Base-by-base conservation (phyloP, 2,888 invertebrate genomes). In the Steinernema carpocapsae region DNA sequence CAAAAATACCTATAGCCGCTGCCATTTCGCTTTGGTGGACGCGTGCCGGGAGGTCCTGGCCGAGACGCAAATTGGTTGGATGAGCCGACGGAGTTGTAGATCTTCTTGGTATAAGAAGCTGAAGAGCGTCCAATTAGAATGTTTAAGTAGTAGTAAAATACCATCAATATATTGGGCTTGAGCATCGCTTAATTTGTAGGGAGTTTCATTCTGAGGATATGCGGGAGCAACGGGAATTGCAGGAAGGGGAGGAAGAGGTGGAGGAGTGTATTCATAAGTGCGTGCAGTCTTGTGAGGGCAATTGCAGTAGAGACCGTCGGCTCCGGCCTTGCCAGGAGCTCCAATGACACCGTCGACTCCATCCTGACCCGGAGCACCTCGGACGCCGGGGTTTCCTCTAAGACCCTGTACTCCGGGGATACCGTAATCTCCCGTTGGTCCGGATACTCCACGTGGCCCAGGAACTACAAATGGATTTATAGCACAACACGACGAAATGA, bases 381-480 rank as follows among this genome's bases (percentile, higher is more conserved):
- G 56, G 10, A 56, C 56, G 1, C 56, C 56, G 17, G 56, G 6
- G 17, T 26, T 56, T 56, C 56, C 56, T 6, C 56, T 22, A 7
- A 24, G 4, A 22, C 56, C 56, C 22, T 56, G 56, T 19, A 26
- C 26, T 56, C 56, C 56, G 6, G 56, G 22, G 7, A 56, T 12
- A 6, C 56, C 56, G 26, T 56, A 56, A 56, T 56, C 56, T 22
- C 56, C 56, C 26, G 56, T 56, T 56, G 56, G 56, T 6, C 56
- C 56, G 14, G 56, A 22, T 1, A 56, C 56, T 56, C 56, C 56
- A 26, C 56, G 56, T 4, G 56, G 56, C 6, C 56, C 56, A 24
- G 56, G 6, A 24, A 56, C 56, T 56, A 14, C 43, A 43, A 43
- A n/a, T n/a, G n/a, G 10, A 43, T 43, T 43, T 43, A 43, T 14